A percentile compares a stretch with the other conserved stretches of the same genome.
Evolutionary conservation across 92 coral and sea anemone genomes (phyloP).

Genomic region (Phenganax marumi): DNA sequence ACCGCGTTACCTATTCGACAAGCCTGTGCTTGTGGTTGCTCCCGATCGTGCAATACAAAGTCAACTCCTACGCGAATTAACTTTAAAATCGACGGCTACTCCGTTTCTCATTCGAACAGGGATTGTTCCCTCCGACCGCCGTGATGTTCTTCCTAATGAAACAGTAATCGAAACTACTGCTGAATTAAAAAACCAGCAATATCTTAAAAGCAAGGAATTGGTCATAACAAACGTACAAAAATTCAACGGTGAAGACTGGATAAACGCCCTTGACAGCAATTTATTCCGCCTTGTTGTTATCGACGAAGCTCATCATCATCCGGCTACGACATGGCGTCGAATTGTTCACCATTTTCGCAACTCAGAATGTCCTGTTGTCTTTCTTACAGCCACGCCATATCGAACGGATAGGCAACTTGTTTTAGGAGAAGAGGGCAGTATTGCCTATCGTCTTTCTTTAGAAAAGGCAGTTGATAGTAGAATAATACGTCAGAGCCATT

Average conservation of each 20-base stretch:
- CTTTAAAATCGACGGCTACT: neutral
- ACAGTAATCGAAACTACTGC: slow-evolving; percentile 5
- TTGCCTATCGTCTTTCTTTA: slow-evolving; percentile 33
- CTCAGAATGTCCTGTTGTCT: slow-evolving; percentile 35
- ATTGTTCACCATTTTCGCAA: slow-evolving; percentile 29
- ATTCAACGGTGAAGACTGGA: slow-evolving; percentile 42
- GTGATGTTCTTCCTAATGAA: slow-evolving; percentile 23
- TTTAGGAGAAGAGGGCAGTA: neutral
- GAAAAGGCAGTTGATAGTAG: slow-evolving; percentile 19
- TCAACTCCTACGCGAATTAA: slow-evolving; percentile 36
- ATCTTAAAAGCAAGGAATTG: slow-evolving; percentile 7
- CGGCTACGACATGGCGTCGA: slow-evolving; percentile 43
- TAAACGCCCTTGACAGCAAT: slow-evolving; percentile 18
- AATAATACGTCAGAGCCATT: slow-evolving; percentile 40
- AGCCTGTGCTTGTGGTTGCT: slow-evolving; percentile 52
- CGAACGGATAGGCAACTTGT: slow-evolving; percentile 36
- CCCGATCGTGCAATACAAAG: slow-evolving; percentile 41
- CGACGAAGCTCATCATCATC: slow-evolving; percentile 57
- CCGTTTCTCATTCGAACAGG: slow-evolving; percentile 43
- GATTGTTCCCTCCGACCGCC: slow-evolving; percentile 19
- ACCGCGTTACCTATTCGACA: slow-evolving; percentile 25
- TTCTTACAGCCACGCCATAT: slow-evolving; percentile 59
- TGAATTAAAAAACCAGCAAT: neutral
- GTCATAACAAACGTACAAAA: slow-evolving; percentile 55
- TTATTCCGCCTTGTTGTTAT: slow-evolving; percentile 46